Evolutionary conservation across 2,113 vertebrate species (phyloP), one percentile per base, ranked within the genome.

Genomic region (Arizona elegans): DNA sequence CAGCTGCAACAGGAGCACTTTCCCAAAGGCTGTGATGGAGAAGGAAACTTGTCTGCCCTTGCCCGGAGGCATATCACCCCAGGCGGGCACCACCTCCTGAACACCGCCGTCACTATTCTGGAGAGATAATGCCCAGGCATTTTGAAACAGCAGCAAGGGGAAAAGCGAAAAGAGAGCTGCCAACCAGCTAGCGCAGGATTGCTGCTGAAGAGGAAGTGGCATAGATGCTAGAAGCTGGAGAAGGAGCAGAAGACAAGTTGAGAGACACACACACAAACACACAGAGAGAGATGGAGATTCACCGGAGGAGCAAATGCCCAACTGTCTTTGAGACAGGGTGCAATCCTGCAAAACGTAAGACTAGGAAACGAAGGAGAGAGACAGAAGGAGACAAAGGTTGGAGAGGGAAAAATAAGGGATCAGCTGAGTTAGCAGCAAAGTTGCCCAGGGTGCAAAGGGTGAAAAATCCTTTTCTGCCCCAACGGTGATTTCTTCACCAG

Each of bases 1-100:
- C 54, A 99, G 96, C 47, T 96, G 97, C 50, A 99, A 97, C 13
- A 96, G 97, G 92, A 99, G 93, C 92, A 97, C 94, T 81, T 93
- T 95, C 55, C 98, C 98, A 94, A 99, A 98, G 4, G 98, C 98
- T 0, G 95, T 94, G 87, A 99, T 96, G 86, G 95, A 93, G 88
- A 98, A 97, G 2, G 93, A 54, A 33, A 89, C 53, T n/a, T 33
- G 56, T 43, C 50, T 9, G 21, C 47, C 54, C 96, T 96, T 92
- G 97, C 92, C 95, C 95, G 96, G 50, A 96, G 55, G 17, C 59
- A 88, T 56, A 7, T 86, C 87, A 88, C 90, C 9, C 91, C 95
- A 94, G 92, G 70, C 86, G 86, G 97, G 97, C 95, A 96, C 94
- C 92, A 96, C 96, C 43, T 94, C 88, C 59, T 95, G 94, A n/a